A percentile compares a stretch with the other conserved stretches of the same genome.
Conservation (phyloP, 2,797 vertebrate species). For the Xiphorhynchus erythropygius region DNA sequence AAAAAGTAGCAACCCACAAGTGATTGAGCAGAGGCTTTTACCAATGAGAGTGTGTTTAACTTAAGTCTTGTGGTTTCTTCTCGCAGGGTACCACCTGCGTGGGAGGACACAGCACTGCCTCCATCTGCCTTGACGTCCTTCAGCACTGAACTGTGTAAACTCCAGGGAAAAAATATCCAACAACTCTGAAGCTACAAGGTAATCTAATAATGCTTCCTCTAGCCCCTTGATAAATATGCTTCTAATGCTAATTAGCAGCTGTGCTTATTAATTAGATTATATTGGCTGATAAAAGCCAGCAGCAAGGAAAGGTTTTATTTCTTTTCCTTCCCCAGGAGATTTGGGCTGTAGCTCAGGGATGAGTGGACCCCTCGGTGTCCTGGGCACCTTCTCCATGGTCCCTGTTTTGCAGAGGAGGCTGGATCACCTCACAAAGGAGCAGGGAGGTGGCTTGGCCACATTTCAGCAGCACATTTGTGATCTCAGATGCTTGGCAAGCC, state of each 20-base stretch:
- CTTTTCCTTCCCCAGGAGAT: background rate
- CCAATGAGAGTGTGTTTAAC: background rate
- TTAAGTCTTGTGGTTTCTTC: background rate
- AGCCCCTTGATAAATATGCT: background rate
- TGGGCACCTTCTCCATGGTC: rapidly evolving
- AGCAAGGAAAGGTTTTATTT: background rate
- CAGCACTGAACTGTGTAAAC: background rate
- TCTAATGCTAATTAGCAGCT: background rate
- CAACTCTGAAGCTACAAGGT: background rate
- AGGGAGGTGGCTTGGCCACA: background rate
- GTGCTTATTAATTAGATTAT: background rate
- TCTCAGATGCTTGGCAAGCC: background rate
- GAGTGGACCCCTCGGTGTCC: rapidly evolving
- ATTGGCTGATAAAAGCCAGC: background rate
- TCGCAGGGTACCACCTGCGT: rapidly evolving
- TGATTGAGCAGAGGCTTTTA: background rate
- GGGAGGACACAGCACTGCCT: background rate
- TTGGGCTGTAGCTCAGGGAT: rapidly evolving
- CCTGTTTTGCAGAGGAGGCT: background rate
- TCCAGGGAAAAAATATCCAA: background rate
- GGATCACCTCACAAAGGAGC: rapidly evolving
- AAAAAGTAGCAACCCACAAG: too few relatives aligned
- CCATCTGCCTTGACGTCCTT: background rate
- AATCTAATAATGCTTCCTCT: background rate
- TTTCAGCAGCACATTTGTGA: background rate